Base-by-base conservation (phyloP, 2,888 invertebrate genomes). In the Lycocerus yunnanus region DNA sequence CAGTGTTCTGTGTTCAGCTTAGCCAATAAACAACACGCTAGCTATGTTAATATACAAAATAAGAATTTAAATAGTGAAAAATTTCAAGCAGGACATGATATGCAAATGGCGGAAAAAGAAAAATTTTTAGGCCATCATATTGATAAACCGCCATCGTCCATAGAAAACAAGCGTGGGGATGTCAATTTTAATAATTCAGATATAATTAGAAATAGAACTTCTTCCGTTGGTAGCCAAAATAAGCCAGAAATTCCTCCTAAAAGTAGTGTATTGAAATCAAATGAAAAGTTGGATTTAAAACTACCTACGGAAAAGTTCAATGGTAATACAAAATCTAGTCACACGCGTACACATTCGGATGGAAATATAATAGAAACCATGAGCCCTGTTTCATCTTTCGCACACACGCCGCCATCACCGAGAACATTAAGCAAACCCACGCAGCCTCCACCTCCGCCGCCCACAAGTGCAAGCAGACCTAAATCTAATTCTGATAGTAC, bases 21-120 rank as follows among this genome's bases (percentile, higher is more conserved):
- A 66, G 85, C 87, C 63, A 92, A 93, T 84, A 93, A 93, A 85
- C 93, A 93, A 76, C 93, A 93, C 84, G 93, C 93, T 75, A 92
- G 93, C 70, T 82, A 80, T 71, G 84, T 86, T 14, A 84, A 85
- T 71, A 80, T 86, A 58, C 83, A 83, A 58, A 81, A 82, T 66
- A 80, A 81, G 43, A 80, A 77, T 21, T 16, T 14, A 59, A 69
- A 68, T 58, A 65, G 67, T 15, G 84, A 86, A 67, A 82, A 83
- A 73, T 81, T 79, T 68, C 82, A 82, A 74, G 82, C 84, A 13
- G 87, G 87, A 4, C 87, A 87, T 74, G 87, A 87, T 77, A 85
- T 81, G 71, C 84, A 85, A 78, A 86, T 87, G 71, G 83, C 85
- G 2, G 86, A 87, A 75, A 87, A 87, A 75, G 87, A 87, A 76